Base-by-base conservation (phyloP, 2,797 vertebrate species). In the Acanthurus tractus region DNA sequence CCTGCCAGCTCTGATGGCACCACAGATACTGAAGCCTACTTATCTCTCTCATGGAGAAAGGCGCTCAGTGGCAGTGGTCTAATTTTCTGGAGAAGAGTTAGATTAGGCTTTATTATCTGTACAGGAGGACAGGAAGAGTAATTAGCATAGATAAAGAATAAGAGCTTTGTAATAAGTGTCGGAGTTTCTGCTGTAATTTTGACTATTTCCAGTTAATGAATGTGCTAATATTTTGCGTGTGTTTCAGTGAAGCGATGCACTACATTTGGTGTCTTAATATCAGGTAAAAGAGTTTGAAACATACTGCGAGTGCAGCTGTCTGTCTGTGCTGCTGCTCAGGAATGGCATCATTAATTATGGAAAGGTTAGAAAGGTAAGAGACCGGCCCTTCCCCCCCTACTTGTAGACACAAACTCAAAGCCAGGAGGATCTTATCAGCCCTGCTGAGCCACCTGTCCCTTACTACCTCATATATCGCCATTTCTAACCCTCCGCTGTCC, bases 291-390 rank as follows among this genome's bases (percentile, higher is more conserved):
- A 2, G 54, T 54, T 70, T 18, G 18, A 59, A 36, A 56, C 36
- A 29, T 42, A 42, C 1, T 22, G 8, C 20, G 56, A 54, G 50
- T 57, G 45, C 67, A 58, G 22, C 25, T 53, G 70, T 42, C 62
- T 29, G 29, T 61, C 40, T n/a, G 17, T 61, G 42, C 20, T 44
- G 36, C 57, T 63, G 69, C 22, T 53, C 14, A 76, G 57, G 59
- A 64, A 74, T 73, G 13, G n/a, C 61, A 23, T 64, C 63, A 84
- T 87, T 76, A 83, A 86, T 83, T 59, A 83, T 82, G 71, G 69
- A 76, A 85, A 87, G 38, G 67, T 64, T 45, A 70, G 38, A 49
- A 54, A 57, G 44, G 42, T 52, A 64, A 4, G 29, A 46, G 14
- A 46, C 14, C 8, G 23, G 54, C 46, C 76, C 82, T 68, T 78